phyloP scores from a whole-genome alignment of 2,888 invertebrate genomes.

The Ernsta delagoae region DNA sequence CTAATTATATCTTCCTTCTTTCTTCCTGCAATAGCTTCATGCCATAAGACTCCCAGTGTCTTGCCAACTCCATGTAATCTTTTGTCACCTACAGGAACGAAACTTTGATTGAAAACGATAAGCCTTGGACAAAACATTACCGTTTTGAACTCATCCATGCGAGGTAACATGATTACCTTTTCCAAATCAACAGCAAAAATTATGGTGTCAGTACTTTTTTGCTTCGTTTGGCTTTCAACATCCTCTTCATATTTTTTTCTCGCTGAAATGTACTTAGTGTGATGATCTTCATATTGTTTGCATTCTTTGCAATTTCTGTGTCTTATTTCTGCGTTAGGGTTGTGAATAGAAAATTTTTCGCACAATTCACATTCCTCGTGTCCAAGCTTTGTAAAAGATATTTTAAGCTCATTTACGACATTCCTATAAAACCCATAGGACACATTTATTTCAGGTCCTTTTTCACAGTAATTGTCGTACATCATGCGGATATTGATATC shows the following conservation, averaged over 20 bases:
- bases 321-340: neutral
- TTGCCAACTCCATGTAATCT: neutral
- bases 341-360: slow-evolving; percentile 1
- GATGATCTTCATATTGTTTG: neutral
- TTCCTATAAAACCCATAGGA: neutral
- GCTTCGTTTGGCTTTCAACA: neutral
- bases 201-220: neutral
- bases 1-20: slow-evolving; percentile 15
- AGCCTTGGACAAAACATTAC: slow-evolving; percentile 42
- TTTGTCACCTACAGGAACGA: slow-evolving; percentile 11
- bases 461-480: neutral
- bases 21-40: neutral
- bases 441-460: neutral
- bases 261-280: neutral
- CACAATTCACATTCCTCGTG: slow-evolving; percentile 1
- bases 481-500: neutral
- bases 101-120: slow-evolving; percentile 35
- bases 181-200: slow-evolving; percentile 36
- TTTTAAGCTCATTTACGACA: neutral
- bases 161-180: slow-evolving; percentile 49
- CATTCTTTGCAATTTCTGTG: neutral
- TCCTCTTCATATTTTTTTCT: neutral
- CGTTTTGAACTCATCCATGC: slow-evolving; percentile 47
- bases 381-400: neutral
- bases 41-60: neutral